Base-by-base conservation (phyloP, 92 coral and sea anemone species). In the Hydrozoanthus gracilis region DNA sequence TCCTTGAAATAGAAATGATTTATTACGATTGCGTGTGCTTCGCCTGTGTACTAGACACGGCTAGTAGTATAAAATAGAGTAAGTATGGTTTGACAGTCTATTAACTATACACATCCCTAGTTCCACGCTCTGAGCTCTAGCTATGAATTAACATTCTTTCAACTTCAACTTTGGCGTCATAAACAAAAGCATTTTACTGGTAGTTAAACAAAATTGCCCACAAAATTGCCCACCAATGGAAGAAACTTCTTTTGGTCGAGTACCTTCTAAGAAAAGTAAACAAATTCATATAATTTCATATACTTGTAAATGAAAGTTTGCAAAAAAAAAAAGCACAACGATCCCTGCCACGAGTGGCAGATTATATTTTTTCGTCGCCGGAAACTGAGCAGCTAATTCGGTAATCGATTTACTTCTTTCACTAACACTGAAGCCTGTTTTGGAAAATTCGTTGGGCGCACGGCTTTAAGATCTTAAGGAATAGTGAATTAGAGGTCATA, bases 111-210 rank as follows among this genome's bases (percentile, higher is more conserved):
- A 27, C 39, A 27, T 27, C 39, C 56, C 6, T 7, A 11, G 44
- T 44, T 11, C 39, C 51, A 10, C 27, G 4, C 15, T 74, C 17
- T 50, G 60, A 48, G 48, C 51, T 50, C 39, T n/a, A 14, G 7
- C 44, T 48, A 20, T 74, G 48, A 74, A 74, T 74, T 50, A 74
- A 17, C 61, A 74, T 35, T 74, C 61, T 74, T 48, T 74, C 20
- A 74, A 73, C 55, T 77, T 55, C 18, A 77, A 8, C 15, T 77
- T 60, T 39, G 27, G 14, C 17, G 4, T 39, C 1, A 45, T 62
- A 4, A 3, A 16, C 14, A 47, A 60, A 73, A 47, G n/a, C 8
- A 0, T 27, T 27, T 16, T 62, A 6, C 13, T n/a, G 44, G 45
- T 79, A 17, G 56, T 16, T 50, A 79, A 60, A 79, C 14, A 8